Conservation (phyloP, 2,888 invertebrate species). For the Muscina levida region DNA sequence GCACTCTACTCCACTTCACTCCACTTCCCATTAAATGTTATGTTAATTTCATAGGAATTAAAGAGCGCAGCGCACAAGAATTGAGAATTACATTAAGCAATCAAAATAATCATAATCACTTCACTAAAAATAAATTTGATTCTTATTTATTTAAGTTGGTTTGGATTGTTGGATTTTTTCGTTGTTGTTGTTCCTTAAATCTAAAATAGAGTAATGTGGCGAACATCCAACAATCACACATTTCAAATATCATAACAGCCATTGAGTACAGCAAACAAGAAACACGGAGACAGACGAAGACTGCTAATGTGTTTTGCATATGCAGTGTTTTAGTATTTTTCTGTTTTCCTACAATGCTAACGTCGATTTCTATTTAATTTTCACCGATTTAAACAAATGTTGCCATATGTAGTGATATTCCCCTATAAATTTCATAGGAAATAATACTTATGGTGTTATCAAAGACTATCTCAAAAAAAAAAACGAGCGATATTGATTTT, state of each 20-base stretch:
- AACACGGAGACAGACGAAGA: background rate
- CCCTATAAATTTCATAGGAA: too few relatives aligned
- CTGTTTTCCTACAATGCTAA: too few relatives aligned
- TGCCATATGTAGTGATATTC: background rate
- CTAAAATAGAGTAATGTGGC: constrained; percentile 57
- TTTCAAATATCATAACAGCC: constrained; percentile 19
- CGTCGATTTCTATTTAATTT: too few relatives aligned
- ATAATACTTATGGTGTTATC: too few relatives aligned
- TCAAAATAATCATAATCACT: constrained; percentile 66
- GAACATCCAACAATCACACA: constrained; percentile 3
- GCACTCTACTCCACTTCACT: background rate
- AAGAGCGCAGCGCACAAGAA: background rate
- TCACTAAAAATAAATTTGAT: constrained; percentile 57
- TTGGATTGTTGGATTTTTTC: constrained; percentile 29
- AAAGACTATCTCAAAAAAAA: background rate
- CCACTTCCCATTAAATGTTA: background rate
- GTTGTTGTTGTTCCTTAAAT: constrained; percentile 33
- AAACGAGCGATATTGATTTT: constrained; percentile 23
- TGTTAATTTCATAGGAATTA: constrained; percentile 53
- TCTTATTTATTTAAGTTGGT: constrained; percentile 17
- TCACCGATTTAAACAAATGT: background rate
- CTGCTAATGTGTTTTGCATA: background rate
- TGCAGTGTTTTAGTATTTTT: too few relatives aligned
- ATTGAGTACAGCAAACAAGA: background rate
- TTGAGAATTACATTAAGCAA: constrained; percentile 55